Evolutionary conservation across 1,140 invertebrate species (phyloP), one percentile per base, ranked within the genome.

Genomic region (Phenacoccus solenopsis): DNA sequence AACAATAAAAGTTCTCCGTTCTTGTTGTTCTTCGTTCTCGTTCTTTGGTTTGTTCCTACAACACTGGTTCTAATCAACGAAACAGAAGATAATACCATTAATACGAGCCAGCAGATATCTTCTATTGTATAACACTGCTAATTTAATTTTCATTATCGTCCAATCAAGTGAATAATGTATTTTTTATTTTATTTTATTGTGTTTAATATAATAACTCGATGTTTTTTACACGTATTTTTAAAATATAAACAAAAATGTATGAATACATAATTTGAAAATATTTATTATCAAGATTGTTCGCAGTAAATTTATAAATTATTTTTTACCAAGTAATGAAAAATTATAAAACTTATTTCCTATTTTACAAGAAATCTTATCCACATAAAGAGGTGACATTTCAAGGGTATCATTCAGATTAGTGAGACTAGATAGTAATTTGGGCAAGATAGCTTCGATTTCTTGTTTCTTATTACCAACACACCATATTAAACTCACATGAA

Each of bases 401-500:
- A 16, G 38, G 3, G 16, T 49, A n/a, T 10, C 5, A 16, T 49
- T 49, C 16, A 49, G 5, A 16, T 49, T 49, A 49, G 13, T n/a
- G 16, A 49, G 38, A 49, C 20, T n/a, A 16, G 38, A 3, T 49
- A 16, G 38, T 16, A 49, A 9, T 9, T 49, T 49, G 3, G 38
- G 38, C 20, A 49, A 49, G 20, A 49, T 49, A 49, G 24, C 27
- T 61, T 71, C 71, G 13, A 74, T 24, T 68, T 56, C 69, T 28
- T 27, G 25, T 68, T 69, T 72, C 35, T 69, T 61, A 28, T 74
- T 68, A 0, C 74, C 73, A 38, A 73, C 28, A 49, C 70, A 68
- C 73, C 73, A 74, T 7, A 70, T 69, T 21, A 74, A 71, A 70
- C 74, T 74, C 70, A 74, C 67, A 64, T 74, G 74, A 67, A 74